Evolutionary conservation across 2,888 invertebrate species (phyloP).

Genomic region (Agrilus biguttatus): DNA sequence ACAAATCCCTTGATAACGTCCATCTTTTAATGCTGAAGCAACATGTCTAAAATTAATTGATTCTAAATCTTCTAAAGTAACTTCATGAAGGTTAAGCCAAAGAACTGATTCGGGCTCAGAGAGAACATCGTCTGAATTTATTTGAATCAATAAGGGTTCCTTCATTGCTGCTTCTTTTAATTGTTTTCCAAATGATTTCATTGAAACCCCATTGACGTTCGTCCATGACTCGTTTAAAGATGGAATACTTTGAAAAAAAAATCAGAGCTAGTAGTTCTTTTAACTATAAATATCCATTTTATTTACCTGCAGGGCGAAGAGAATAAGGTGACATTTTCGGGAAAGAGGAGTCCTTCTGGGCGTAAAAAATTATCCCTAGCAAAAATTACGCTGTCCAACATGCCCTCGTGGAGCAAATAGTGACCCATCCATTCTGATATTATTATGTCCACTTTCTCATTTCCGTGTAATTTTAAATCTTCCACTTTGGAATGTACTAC

Average conservation of each 20-base stretch:
- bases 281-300: not conserved
- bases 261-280: not conserved
- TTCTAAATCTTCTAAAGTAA: constrained; percentile 44
- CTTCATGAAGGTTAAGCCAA: constrained; percentile 53
- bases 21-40: constrained; percentile 40
- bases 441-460: constrained; percentile 70
- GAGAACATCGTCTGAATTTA: constrained; percentile 44
- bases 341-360: constrained; percentile 58
- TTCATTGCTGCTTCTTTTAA: constrained; percentile 45
- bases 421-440: constrained; percentile 99
- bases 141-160: constrained; percentile 49
- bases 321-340: constrained; percentile 55
- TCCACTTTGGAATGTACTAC: constrained; percentile 66
- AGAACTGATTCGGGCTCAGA: constrained; percentile 48
- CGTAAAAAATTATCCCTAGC: constrained; percentile 73
- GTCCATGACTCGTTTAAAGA: constrained; percentile 60
- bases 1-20: constrained; percentile 58
- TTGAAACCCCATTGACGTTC: constrained; percentile 62
- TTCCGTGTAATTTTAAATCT: constrained; percentile 48
- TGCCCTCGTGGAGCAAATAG: constrained; percentile 86
- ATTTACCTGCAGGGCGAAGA: constrained; percentile 38
- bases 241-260: constrained; percentile 39
- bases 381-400: constrained; percentile 78
- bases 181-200: constrained; percentile 49
- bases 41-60: constrained; percentile 46